phyloP scores from a whole-genome alignment of 1,140 invertebrate genomes.

The Octopus sinensis region DNA sequence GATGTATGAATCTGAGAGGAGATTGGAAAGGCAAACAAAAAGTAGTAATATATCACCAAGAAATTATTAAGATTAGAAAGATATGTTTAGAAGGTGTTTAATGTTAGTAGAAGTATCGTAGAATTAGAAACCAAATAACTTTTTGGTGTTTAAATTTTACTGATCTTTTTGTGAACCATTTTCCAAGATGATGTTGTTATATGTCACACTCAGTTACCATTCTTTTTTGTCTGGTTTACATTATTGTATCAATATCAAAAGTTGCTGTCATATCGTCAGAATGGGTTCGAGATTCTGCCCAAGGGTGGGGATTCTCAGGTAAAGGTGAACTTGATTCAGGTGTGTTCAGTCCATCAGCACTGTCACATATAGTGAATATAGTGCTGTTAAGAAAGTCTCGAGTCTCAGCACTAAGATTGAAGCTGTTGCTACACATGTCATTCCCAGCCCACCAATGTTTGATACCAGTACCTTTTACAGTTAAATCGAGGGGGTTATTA shows the following conservation, averaged over 20 bases:
- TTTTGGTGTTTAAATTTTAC: too few relatives aligned
- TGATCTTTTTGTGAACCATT: too few relatives aligned
- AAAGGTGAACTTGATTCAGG: neutral
- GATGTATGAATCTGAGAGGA: too few relatives aligned
- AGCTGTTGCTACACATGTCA: neutral
- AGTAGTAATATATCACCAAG: too few relatives aligned
- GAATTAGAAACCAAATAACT: too few relatives aligned
- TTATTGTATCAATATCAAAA: neutral
- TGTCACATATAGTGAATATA: neutral
- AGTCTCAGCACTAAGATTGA: neutral
- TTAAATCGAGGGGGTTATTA: neutral
- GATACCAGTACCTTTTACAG: conserved; percentile 2
- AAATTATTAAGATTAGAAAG: too few relatives aligned
- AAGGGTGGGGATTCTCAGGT: neutral
- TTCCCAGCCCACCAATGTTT: neutral
- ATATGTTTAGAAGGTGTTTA: too few relatives aligned
- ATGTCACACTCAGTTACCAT: too few relatives aligned
- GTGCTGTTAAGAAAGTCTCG: neutral
- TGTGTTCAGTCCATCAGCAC: neutral
- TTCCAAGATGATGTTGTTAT: too few relatives aligned
- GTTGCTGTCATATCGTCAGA: neutral
- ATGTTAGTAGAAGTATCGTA: too few relatives aligned
- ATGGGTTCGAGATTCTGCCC: neutral
- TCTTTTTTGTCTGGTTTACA: neutral
- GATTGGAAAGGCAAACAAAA: too few relatives aligned